Base-by-base conservation (phyloP, 2,888 invertebrate species). In the Drosophila gaucha region DNA sequence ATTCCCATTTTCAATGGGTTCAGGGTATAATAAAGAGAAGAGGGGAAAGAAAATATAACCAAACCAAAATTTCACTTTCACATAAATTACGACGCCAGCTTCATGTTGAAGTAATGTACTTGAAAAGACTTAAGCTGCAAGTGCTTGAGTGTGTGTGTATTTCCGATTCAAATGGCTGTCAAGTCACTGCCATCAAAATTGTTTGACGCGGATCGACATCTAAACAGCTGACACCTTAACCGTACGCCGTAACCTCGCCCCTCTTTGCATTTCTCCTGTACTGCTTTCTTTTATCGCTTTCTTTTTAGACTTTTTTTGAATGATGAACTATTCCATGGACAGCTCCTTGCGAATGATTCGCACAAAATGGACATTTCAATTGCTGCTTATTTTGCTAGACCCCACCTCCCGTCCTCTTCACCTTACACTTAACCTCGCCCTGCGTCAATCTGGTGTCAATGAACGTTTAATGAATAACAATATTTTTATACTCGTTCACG, bases 51-150 rank as follows among this genome's bases (percentile, higher is more conserved):
- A 67, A 63, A 51, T 49, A 46, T 65, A 57, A 56, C 46, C 63
- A 65, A 70, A 78, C 67, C 69, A 69, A 79, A 86, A 82, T 86
- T 82, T 82, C 82, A 82, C 82, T 82, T 82, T 82, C 82, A 86
- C 82, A 82, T 86, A 86, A 82, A 86, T 82, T 82, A 86, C 82
- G 77, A 50, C 65, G 78, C 20, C 72, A 56, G 54, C 65, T 50
- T 31, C 54, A 57, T 55, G 62, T 46, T 72, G 58, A 73, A 74
- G 79, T 72, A 72, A 83, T 85, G 74, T 85, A 85, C 83, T 85
- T 85, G 75, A 77, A 74, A 70, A 69, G 73, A 60, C 20, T 66
- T 54, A 62, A 74, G 50, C 51, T 57, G 44, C 57, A 46, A 35
- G 20, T 14, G 8, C 30, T 22, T 51, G 24, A 35, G 33, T 36